Percentiles rank a stretch among this genome's conserved stretches.
Evolutionary conservation across 1,140 invertebrate species (phyloP).

Genomic region (Pectinophora gossypiella): DNA sequence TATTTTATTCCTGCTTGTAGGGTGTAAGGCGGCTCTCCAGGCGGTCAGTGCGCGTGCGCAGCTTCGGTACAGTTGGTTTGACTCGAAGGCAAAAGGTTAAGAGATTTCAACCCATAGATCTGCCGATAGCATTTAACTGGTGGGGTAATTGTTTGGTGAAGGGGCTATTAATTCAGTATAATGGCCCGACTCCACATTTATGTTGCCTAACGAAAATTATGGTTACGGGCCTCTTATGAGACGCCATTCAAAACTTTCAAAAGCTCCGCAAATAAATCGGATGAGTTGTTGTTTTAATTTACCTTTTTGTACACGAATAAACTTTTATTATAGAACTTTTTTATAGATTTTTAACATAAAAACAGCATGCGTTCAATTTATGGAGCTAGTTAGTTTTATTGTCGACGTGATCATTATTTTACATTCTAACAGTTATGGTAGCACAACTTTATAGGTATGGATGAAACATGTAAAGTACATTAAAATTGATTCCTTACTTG

Average conservation of each 20-base stretch:
- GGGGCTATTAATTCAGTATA: conserved; percentile 59
- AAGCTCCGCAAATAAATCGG: conserved; percentile 20
- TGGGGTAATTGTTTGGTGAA: conserved; percentile 60
- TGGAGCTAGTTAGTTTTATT: neutral
- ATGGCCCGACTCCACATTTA: conserved; percentile 50
- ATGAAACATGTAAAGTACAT: conserved; percentile 24
- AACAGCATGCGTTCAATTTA: neutral
- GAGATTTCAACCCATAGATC: conserved; percentile 64
- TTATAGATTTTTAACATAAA: neutral
- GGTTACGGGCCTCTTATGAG: conserved; percentile 29
- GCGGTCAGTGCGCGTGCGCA: conserved; percentile 23
- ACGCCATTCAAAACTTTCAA: conserved; percentile 41
- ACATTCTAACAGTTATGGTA: neutral
- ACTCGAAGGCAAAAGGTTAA: conserved; percentile 66
- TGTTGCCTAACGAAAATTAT: conserved; percentile 53
- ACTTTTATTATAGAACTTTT: neutral
- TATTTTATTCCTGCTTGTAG: too few species aligned
- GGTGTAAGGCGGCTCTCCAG: conserved; percentile 29
- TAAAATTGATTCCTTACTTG: conserved; percentile 43
- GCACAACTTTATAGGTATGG: neutral
- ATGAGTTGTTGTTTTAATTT: conserved; percentile 19
- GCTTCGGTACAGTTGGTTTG: conserved; percentile 30
- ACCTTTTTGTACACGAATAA: conserved; percentile 14
- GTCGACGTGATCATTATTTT: neutral
- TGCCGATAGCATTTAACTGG: conserved; percentile 62